Base-by-base conservation (phyloP, 2,888 invertebrate species). In the Sphaerophoria taeniata region DNA sequence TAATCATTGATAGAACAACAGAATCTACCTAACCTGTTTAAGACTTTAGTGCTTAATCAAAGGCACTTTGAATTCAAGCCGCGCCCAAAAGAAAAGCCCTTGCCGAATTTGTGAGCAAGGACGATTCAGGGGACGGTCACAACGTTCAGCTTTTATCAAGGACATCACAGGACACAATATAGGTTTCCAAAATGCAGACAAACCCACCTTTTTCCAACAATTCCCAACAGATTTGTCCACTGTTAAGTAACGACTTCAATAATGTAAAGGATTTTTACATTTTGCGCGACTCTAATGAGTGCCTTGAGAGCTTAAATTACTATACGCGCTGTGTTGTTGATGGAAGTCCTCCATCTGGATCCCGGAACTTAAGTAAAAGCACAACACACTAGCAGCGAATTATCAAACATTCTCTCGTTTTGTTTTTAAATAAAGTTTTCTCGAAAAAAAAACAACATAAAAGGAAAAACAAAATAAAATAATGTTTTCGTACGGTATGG, bases 251-350 rank as follows among this genome's bases (percentile, higher is more conserved):
- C 65, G 51, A 36, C 65, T 51, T 51, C 61, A 79, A 47, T 65
- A 39, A 67, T 67, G 51, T 53, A 51, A 49, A 72, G 12, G 71
- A 47, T 36, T 71, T 58, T 71, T 39, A n/a, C n/a, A 71, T 55
- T 75, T 76, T 7, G 33, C 58, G 58, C 33, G 39, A 60, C 65
- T 56, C 65, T 71, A 76, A 80, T 80, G 80, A 71, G 76, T 67
- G 53, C 65, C 53, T 67, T 60, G 76, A 60, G 39, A 60, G 67
- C 45, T 67, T 73, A 67, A 51, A 67, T 58, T 72, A 53, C 72
- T 67, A 53, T 53, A 34, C 39, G 51, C 67, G 53, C 39, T 53
- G 53, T 53, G 60, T 53, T 67, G 58, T 45, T 56, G 33, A 58
- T 51, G 56, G 51, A 5, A 33, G 33, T 49, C 43, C 14, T 51